Percentiles rank a stretch among this genome's conserved stretches.
These are phyloP conservation scores for Alcis repandata DNA, from an alignment of 2,888 invertebrate genomes.

Conservation along the genomic window DNA sequence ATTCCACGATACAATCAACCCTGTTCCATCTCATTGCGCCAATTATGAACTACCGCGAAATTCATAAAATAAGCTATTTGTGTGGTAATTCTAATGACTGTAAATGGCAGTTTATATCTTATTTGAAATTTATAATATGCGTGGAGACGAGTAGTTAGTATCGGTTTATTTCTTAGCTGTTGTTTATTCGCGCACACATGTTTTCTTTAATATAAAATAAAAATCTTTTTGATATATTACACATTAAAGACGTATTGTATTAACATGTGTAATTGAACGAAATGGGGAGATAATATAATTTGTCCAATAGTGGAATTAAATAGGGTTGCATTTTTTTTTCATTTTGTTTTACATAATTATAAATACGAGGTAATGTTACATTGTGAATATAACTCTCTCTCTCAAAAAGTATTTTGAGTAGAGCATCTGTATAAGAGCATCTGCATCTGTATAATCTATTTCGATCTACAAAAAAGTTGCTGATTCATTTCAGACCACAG, in stretches of 20 bases:
- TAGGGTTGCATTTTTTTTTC: too few species aligned
- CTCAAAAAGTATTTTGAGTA: background rate
- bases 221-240: too few species aligned
- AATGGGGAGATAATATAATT: too few species aligned
- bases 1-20: slow-evolving; percentile 60
- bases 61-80: slow-evolving; percentile 47
- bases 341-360: too few species aligned
- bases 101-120: slow-evolving; percentile 20
- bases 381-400: background rate
- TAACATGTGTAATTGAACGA: too few species aligned
- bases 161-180: too few species aligned
- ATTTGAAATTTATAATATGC: slow-evolving; percentile 6
- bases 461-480: background rate
- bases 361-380: too few species aligned
- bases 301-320: too few species aligned
- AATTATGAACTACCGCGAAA: slow-evolving; percentile 50
- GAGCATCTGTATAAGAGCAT: too few species aligned
- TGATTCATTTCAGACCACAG: background rate
- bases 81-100: slow-evolving; percentile 27
- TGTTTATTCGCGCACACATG: too few species aligned
- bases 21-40: slow-evolving; percentile 53
- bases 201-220: too few species aligned
- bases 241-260: too few species aligned
- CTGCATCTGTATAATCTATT: background rate
- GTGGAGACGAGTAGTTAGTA: background rate